phyloP scores from a whole-genome alignment of 2,113 vertebrate species.

The Anolis sagrei region DNA sequence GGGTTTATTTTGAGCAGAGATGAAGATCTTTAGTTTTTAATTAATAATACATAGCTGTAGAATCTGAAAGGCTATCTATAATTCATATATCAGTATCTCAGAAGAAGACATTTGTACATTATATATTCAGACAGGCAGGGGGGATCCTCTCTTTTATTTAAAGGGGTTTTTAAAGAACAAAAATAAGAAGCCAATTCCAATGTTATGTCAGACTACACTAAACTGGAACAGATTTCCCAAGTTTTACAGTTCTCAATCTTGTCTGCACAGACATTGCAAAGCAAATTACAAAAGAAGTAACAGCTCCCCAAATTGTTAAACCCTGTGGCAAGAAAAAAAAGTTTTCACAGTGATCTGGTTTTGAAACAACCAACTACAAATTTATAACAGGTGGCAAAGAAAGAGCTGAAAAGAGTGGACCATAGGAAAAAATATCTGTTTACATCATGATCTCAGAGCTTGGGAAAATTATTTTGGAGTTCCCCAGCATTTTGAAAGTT shows the following conservation, averaged over 20 bases:
- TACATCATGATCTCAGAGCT: background rate
- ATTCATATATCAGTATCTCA: conserved; percentile 73
- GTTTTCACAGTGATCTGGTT: background rate
- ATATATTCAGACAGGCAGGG: conserved; percentile 68
- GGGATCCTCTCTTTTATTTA: conserved; percentile 72
- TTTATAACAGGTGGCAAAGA: background rate
- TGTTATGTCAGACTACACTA: conserved; percentile 36
- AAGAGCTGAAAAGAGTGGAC: background rate
- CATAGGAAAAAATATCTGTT: background rate
- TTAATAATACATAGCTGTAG: conserved; percentile 77
- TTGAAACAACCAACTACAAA: background rate
- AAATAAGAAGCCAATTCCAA: conserved; percentile 57
- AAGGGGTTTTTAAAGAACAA: conserved; percentile 45
- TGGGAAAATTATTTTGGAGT: background rate
- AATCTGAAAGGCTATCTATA: conserved; percentile 73
- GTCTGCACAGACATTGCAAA: background rate
- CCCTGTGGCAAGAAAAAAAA: background rate
- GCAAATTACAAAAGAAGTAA: conserved; percentile 3
- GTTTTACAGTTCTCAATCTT: conserved; percentile 36
- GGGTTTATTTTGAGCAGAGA: conserved; percentile 61
- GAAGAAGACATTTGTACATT: conserved; percentile 70
- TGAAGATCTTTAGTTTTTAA: conserved; percentile 74
- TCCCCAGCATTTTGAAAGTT: background rate
- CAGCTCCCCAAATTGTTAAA: background rate
- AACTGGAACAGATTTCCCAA: conserved; percentile 46